These are phyloP conservation scores for Theretra japonica DNA, from an alignment of 2,888 invertebrate species.

Conservation along the genomic window DNA sequence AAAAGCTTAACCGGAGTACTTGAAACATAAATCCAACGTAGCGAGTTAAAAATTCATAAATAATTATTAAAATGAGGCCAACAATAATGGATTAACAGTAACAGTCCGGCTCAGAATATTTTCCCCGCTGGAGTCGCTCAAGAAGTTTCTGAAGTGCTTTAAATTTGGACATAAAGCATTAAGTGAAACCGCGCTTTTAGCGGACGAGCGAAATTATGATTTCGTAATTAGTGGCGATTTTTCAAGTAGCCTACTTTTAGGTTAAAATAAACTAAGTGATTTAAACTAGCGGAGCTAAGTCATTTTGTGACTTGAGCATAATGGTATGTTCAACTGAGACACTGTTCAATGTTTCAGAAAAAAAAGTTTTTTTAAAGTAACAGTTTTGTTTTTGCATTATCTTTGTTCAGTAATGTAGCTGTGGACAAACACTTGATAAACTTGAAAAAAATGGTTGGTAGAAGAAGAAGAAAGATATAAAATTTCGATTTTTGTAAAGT, in stretches of 20 bases:
- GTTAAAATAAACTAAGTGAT: no score
- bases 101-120: not conserved
- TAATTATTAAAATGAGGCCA: slow-evolving; percentile 17
- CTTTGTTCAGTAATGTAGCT: no score
- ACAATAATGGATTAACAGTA: slow-evolving; percentile 2
- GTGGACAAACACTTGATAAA: no score
- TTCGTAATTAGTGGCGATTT: not conserved
- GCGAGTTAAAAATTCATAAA: slow-evolving; percentile 17
- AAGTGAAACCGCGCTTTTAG: slow-evolving; percentile 15
- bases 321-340: no score
- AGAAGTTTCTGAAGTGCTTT: slow-evolving; percentile 16
- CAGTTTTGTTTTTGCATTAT: no score
- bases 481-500: not conserved
- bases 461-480: no score
- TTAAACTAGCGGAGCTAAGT: no score
- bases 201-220: slow-evolving; percentile 6
- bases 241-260: not conserved
- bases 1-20: slow-evolving; percentile 7
- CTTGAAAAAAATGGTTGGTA: not conserved
- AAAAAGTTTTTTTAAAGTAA: no score
- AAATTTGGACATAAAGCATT: slow-evolving; percentile 16
- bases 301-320: no score
- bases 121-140: not conserved
- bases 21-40: slow-evolving; percentile 14
- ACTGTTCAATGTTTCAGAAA: no score